Evolutionary conservation across 2,888 invertebrate genomes (phyloP), one percentile per base, ranked within the genome.

Genomic region (Pristionchus japonicus): DNA sequence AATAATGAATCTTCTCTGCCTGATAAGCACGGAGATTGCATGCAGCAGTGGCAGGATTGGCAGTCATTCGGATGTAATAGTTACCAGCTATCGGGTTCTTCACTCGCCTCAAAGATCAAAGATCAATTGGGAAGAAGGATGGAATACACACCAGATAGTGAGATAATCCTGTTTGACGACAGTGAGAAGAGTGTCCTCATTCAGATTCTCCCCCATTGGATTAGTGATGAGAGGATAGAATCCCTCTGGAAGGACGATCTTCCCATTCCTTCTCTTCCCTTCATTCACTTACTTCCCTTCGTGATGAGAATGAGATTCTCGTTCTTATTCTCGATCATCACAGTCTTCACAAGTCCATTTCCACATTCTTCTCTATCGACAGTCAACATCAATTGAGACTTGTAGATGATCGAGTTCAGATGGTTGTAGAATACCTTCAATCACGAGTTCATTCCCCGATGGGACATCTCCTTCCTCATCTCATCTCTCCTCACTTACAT

Each of bases 291-390:
- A 84, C 83, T 57, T 84, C 83, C 83, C 23, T 57, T 52, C 31
- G 34, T 17, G 34, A 84, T 84, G n/a, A 84, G 34, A 27, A 84
- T 49, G 34, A 84, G 83, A 57, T 84, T 84, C 57, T 84, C 83
- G n/a, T 84, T 84, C 4, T 20, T 57, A 31, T 84, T 52, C 52
- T 84, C 83, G 23, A 84, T 57, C 17, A 27, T 43, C 11, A 84
- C 83, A 31, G 85, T 47, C 67, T 86, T 86, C 85, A 86, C 67
- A 3, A 67, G 27, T 61, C 67, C 85, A 40, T 86, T 86, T 20
- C 64, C 67, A 37, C 85, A 86, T 43, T 86, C 85, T 27, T 67
- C 67, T 47, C 85, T 86, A 31, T 86, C 85, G 2, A 67, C 85
- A 67, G 64, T 67, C 27, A 86, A 40, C 85, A 86, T 67, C 40